A percentile compares a stretch with the other conserved stretches of the same genome.
phyloP scores from a whole-genome alignment of 2,888 invertebrate species.

The Rhamnusium bicolor region DNA sequence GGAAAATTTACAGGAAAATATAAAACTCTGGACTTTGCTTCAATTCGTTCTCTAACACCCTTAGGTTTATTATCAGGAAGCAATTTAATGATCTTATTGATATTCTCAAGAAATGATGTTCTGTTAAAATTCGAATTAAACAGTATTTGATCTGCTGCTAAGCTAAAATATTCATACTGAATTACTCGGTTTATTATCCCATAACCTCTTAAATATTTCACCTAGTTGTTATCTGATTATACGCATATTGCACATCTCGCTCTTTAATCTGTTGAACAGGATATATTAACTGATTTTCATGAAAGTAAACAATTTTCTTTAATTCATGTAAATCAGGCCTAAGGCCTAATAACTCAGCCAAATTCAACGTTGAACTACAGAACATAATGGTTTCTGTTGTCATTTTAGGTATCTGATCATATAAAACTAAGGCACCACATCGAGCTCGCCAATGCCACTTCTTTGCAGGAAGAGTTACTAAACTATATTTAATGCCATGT shows the following conservation, averaged over 20 bases:
- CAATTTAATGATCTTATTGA: constrained; percentile 76
- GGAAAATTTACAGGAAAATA: constrained; percentile 70
- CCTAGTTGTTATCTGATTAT: constrained; percentile 83
- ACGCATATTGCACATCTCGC: constrained; percentile 83
- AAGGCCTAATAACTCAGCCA: constrained; percentile 80
- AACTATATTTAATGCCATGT: constrained; percentile 64
- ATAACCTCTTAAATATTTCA: constrained; percentile 63
- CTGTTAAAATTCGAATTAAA: constrained; percentile 83
- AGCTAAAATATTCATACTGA: constrained; percentile 67
- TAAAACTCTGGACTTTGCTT: constrained; percentile 76
- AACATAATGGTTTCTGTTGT: constrained; percentile 76
- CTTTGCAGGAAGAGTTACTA: constrained; percentile 78
- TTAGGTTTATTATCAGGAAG: constrained; percentile 79
- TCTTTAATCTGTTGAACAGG: constrained; percentile 78
- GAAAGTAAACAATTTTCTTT: constrained; percentile 82
- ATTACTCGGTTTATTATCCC: constrained; percentile 18
- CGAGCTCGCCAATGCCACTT: constrained; percentile 87
- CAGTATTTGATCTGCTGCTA: constrained; percentile 79
- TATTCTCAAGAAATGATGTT: constrained; percentile 77
- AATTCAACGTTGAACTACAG: constrained; percentile 80
- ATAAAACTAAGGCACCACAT: constrained; percentile 78
- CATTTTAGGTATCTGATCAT: constrained; percentile 74
- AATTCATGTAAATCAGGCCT: constrained; percentile 76
- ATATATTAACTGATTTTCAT: constrained; percentile 84
- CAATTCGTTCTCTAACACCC: constrained; percentile 73